phyloP scores from a whole-genome alignment of 1,140 invertebrate genomes.

The Spodoptera frugiperda region DNA sequence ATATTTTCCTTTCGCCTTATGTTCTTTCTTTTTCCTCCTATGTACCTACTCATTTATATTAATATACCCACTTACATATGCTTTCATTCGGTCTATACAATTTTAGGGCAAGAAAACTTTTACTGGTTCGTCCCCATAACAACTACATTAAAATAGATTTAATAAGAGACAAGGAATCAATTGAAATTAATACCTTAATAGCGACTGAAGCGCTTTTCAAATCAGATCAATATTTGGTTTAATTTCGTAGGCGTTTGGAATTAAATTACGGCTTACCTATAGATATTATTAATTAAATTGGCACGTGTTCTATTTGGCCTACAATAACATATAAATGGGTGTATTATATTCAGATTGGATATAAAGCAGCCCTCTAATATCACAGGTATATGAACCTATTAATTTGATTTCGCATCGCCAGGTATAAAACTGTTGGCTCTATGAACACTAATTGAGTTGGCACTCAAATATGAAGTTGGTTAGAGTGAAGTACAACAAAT shows the following conservation, averaged over 20 bases:
- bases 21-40: slow-evolving; percentile 7
- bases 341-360: background rate
- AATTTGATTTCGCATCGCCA: background rate
- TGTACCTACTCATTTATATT: background rate
- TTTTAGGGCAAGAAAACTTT: background rate
- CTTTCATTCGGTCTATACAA: background rate
- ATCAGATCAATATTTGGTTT: slow-evolving; percentile 34
- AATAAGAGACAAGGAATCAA: background rate
- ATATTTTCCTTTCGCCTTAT: slow-evolving; percentile 4
- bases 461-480: slow-evolving; percentile 1
- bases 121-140: background rate
- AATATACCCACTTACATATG: background rate
- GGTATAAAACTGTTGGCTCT: background rate
- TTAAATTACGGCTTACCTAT: slow-evolving; percentile 15
- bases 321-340: slow-evolving; percentile 9
- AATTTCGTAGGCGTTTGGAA: slow-evolving; percentile 12
- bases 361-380: background rate
- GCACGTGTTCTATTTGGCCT: slow-evolving; percentile 24
- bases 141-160: background rate
- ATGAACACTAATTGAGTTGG: slow-evolving; percentile 11
- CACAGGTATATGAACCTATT: background rate
- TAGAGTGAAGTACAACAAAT: slow-evolving; percentile 3
- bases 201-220: background rate
- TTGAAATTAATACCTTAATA: slow-evolving; percentile 39
- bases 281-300: slow-evolving; percentile 18